Percentiles rank a stretch among this genome's conserved stretches.
Evolutionary conservation across 2,797 vertebrate genomes (phyloP).

Genomic region (Somateria mollissima): DNA sequence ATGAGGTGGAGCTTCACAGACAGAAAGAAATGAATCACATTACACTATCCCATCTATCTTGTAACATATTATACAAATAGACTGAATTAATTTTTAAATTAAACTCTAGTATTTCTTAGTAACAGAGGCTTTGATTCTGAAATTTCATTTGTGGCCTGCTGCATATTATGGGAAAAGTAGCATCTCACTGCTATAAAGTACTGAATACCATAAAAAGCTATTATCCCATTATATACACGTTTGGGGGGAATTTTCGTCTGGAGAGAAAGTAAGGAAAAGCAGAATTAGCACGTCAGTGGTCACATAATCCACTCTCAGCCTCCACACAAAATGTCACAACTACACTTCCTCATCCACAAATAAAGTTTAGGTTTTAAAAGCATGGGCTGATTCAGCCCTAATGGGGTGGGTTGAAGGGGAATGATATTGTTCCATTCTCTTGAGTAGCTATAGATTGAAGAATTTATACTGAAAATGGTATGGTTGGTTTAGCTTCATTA

Average conservation of each 20-base stretch:
- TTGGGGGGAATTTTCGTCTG: not conserved
- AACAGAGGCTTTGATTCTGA: not conserved
- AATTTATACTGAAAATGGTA: not conserved
- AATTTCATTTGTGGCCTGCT: not conserved
- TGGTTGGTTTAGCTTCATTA: not conserved
- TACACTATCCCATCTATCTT: not conserved
- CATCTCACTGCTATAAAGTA: not conserved
- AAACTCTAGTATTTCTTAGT: not conserved
- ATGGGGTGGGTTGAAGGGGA: not conserved
- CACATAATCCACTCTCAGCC: not conserved
- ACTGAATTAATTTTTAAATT: not conserved
- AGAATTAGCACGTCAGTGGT: not conserved
- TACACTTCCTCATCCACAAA: not conserved
- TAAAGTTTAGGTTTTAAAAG: not conserved
- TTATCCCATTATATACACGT: too few species aligned
- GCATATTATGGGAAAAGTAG: not conserved
- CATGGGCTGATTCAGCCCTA: not conserved
- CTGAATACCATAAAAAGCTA: not conserved
- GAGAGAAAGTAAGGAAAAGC: not conserved
- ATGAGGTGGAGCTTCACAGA: not conserved
- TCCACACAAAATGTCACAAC: not conserved
- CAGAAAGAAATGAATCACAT: not conserved
- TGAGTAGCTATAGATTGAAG: not conserved
- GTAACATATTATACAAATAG: not conserved
- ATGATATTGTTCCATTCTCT: not conserved